Percentiles rank a stretch among this genome's conserved stretches.
Evolutionary conservation across 2,113 vertebrate genomes (phyloP).

Genomic region (Phaethon lepturus): DNA sequence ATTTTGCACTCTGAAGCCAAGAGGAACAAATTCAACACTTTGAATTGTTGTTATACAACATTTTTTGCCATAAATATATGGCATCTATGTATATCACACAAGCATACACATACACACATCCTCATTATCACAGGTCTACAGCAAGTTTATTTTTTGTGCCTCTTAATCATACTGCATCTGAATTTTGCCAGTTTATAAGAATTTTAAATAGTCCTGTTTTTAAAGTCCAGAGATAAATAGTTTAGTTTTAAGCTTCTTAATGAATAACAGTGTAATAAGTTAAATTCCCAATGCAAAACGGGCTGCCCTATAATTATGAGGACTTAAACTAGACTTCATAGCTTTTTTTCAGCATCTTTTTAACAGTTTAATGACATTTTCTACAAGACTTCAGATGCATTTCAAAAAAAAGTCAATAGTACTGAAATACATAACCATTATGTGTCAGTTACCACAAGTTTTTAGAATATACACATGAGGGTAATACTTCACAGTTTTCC

Average conservation of each 20-base stretch:
- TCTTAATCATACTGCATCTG: not conserved
- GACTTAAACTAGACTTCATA: not conserved
- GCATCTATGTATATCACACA: not conserved
- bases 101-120: not conserved
- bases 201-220: not conserved
- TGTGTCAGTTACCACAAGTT: not conserved
- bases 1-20: not conserved
- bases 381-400: not conserved
- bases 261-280: not conserved
- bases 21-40: not conserved
- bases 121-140: not conserved
- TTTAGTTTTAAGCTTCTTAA: not conserved
- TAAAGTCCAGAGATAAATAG: not conserved
- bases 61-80: not conserved
- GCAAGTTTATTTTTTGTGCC: not conserved
- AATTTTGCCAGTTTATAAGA: not conserved
- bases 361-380: not conserved
- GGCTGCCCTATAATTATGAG: not conserved
- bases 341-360: not conserved
- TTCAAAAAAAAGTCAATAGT: not conserved
- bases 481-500: not conserved
- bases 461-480: not conserved
- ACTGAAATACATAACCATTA: accelerated
- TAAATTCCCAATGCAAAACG: not conserved
- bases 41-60: no score